A percentile compares a stretch with the other conserved stretches of the same genome.
Evolutionary conservation across 2,888 invertebrate species (phyloP).

Genomic region (Mechanitis mazaeus): DNA sequence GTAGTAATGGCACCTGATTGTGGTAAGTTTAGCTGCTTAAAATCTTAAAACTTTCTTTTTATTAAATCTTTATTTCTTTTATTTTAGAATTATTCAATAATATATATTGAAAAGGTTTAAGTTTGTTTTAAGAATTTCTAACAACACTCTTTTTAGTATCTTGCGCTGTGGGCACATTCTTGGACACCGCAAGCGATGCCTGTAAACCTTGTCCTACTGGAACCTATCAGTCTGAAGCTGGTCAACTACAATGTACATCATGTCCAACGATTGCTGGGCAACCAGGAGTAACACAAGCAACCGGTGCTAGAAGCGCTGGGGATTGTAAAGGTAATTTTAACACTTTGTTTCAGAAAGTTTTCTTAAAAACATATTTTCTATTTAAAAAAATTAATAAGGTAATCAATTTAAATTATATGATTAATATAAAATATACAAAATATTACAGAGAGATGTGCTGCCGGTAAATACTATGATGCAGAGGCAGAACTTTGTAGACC

Average conservation of each 20-base stretch:
- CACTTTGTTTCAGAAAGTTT: not conserved
- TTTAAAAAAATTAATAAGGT: not conserved
- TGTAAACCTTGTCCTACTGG: conserved; percentile 92
- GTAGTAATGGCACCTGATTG: conserved; percentile 96
- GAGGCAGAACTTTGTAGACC: conserved; percentile 91
- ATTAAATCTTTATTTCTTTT: not conserved
- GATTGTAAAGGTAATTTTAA: conserved; percentile 84
- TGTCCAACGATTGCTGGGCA: conserved; percentile 95
- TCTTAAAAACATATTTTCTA: not conserved
- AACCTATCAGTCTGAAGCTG: conserved; percentile 94
- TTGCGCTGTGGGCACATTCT: conserved; percentile 93
- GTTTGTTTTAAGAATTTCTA: not conserved
- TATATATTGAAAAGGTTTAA: not conserved
- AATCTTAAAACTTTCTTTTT: too few relatives aligned
- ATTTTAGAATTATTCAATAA: not conserved
- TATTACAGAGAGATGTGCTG: conserved; percentile 88
- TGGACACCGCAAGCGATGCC: conserved; percentile 83
- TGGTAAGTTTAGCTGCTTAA: conserved; percentile 74
- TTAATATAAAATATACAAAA: not conserved
- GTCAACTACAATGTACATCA: conserved; percentile 90
- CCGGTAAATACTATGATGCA: conserved; percentile 95
- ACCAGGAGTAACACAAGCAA: conserved; percentile 89
- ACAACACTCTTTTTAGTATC: conserved; percentile 77
- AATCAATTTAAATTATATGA: not conserved
- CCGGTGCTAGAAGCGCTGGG: conserved; percentile 90